Conservation (phyloP, 2,888 invertebrate genomes). For the Agapetus fuscipes region DNA sequence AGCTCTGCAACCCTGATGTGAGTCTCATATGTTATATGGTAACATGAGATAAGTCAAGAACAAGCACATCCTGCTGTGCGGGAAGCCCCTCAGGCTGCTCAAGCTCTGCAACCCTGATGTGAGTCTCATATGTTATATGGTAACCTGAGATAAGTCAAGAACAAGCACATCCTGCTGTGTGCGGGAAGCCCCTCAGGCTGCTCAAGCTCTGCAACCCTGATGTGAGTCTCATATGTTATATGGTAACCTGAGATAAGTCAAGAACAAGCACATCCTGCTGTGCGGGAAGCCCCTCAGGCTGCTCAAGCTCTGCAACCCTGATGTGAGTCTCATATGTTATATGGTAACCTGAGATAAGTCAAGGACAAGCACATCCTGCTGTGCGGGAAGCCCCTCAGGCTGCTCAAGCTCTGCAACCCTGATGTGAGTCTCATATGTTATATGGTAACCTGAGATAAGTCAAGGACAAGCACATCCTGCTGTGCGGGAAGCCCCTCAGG, state of each 20-base stretch:
- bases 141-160: too few species aligned
- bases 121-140: conserved; percentile 31
- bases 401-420: conserved; percentile 60
- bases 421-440: conserved; percentile 48
- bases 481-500: conserved; percentile 66
- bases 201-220: conserved; percentile 59
- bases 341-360: too few species aligned
- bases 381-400: conserved; percentile 64
- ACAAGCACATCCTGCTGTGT: conserved; percentile 57
- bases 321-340: too few species aligned
- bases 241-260: too few species aligned
- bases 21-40: too few species aligned
- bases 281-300: conserved; percentile 68
- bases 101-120: conserved; percentile 62
- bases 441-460: too few species aligned
- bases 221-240: too few species aligned
- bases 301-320: conserved; percentile 58
- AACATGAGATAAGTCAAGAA: too few species aligned
- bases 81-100: conserved; percentile 61
- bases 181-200: conserved; percentile 65
- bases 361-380: conserved; percentile 55
- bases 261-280: conserved; percentile 52
- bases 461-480: conserved; percentile 54
- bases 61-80: conserved; percentile 59
- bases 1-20: conserved; percentile 59